Percentiles rank a stretch among this genome's conserved stretches.
Conservation (phyloP, 2,797 vertebrate genomes). For the Holocentrus rufus region DNA sequence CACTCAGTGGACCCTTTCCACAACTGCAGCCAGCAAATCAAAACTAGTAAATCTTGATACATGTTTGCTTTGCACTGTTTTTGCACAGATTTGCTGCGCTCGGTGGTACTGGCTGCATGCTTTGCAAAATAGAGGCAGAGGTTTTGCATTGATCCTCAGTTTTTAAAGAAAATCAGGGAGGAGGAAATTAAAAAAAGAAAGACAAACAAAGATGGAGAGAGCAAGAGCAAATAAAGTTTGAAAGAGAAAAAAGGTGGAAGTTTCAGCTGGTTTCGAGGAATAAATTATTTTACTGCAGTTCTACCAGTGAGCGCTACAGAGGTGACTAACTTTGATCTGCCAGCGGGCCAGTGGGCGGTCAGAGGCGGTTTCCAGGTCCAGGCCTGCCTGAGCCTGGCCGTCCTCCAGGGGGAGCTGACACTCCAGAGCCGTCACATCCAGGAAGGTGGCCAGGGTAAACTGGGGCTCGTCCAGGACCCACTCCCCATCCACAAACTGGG, state of each 20-base stretch:
- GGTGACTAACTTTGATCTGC: constrained; percentile 88
- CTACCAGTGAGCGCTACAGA: constrained; percentile 4
- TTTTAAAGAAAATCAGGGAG: not conserved
- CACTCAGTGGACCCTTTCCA: not conserved
- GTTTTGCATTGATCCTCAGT: not conserved
- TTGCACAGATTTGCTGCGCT: constrained; percentile 9
- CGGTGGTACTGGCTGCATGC: not conserved
- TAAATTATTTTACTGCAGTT: not conserved
- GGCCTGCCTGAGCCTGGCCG: constrained; percentile 56
- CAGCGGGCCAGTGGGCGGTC: constrained; percentile 83
- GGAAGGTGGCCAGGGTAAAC: constrained; percentile 80
- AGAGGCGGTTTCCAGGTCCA: constrained; percentile 51
- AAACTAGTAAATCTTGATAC: constrained; percentile 6
- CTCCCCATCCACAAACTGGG: constrained; percentile 81
- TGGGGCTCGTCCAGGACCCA: constrained; percentile 83
- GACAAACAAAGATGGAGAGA: too few species aligned
- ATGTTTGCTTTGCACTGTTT: not conserved
- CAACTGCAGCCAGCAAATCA: constrained; percentile 7
- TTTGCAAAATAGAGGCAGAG: not conserved
- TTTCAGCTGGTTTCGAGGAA: too few species aligned
- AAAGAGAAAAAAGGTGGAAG: not conserved
- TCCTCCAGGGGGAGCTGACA: constrained; percentile 84
- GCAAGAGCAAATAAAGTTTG: not conserved
- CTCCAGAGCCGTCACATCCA: constrained; percentile 79
- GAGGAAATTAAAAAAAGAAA: too few species aligned